phyloP scores from a whole-genome alignment of 2,113 vertebrate species.

The Pristiophorus japonicus region DNA sequence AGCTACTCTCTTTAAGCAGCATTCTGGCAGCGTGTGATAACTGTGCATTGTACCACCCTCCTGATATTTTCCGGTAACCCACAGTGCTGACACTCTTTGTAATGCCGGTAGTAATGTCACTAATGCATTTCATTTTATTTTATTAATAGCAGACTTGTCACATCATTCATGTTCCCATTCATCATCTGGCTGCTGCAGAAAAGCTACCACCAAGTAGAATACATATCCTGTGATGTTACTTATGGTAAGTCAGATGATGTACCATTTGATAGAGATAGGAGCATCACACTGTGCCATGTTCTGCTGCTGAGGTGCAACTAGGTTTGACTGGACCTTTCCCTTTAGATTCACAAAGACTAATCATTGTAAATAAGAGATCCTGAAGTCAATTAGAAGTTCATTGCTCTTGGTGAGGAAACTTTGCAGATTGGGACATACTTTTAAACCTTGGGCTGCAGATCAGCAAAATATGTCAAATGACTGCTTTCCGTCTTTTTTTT shows the following conservation, averaged over 20 bases:
- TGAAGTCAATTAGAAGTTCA: not conserved
- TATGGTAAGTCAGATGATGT: not conserved
- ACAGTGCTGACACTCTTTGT: conserved; percentile 12
- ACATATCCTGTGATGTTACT: not conserved
- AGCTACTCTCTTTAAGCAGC: not conserved
- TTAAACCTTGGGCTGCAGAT: not conserved
- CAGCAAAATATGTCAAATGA: not conserved
- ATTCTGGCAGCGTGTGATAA: too few relatives aligned
- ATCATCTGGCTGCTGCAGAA: conserved; percentile 8
- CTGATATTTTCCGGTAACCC: not conserved
- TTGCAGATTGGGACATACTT: not conserved
- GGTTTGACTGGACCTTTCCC: not conserved
- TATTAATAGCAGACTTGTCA: conserved; percentile 11
- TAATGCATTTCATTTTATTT: conserved; percentile 21
- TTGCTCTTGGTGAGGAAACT: not conserved
- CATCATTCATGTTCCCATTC: conserved; percentile 26
- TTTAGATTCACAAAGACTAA: not conserved
- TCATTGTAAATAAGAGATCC: not conserved
- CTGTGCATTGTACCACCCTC: not conserved
- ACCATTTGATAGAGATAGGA: not conserved
- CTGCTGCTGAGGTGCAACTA: not conserved
- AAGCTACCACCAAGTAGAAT: not conserved
- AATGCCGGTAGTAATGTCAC: not conserved
- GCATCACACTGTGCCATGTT: not conserved
- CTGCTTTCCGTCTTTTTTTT: not conserved